A percentile compares a stretch with the other conserved stretches of the same genome.
phyloP scores from a whole-genome alignment of 2,888 invertebrate species.

The Ischnura elegans region DNA sequence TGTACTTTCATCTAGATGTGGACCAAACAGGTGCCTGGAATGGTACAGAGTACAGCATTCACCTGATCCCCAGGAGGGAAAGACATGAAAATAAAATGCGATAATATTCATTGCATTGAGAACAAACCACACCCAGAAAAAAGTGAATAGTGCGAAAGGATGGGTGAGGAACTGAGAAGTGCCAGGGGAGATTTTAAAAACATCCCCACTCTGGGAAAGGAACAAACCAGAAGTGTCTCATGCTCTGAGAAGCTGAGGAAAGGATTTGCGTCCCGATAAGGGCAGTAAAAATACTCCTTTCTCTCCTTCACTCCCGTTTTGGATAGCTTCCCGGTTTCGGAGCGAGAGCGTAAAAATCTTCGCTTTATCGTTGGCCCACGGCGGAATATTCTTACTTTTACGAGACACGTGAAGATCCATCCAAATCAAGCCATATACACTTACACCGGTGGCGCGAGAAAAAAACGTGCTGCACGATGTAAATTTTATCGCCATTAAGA shows the following conservation, averaged over 20 bases:
- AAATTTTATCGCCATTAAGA: neutral
- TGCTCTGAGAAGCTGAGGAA: neutral
- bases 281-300: neutral
- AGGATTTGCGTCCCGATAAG: neutral
- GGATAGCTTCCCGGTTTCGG: neutral
- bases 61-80: too few species aligned
- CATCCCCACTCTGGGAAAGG: neutral
- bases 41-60: too few species aligned
- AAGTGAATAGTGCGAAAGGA: neutral
- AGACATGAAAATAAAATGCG: too few species aligned
- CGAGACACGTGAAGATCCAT: conserved; percentile 20
- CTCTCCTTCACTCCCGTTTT: neutral
- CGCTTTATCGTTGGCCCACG: conserved; percentile 1
- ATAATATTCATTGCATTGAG: neutral
- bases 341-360: neutral
- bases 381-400: neutral
- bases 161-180: neutral
- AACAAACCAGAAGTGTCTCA: neutral
- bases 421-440: conserved; percentile 1
- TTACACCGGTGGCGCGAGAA: neutral
- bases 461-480: neutral
- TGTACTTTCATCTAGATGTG: too few species aligned
- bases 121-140: neutral
- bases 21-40: too few species aligned
- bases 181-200: neutral